Conservation (phyloP, 2,888 invertebrate genomes). For the Phania funesta region DNA sequence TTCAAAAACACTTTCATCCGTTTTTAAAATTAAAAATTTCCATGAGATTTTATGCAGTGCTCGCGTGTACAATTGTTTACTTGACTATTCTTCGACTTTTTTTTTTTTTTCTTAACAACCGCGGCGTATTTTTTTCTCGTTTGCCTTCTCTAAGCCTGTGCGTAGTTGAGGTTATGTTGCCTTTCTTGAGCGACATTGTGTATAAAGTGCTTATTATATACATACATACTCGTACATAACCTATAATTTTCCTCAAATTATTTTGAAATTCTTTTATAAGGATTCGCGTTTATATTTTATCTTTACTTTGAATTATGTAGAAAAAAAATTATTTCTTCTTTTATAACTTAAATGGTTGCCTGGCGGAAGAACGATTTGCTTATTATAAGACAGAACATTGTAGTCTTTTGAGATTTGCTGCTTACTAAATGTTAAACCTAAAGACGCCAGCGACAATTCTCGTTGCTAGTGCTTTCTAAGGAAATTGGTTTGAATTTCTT, state of each 20-base stretch:
- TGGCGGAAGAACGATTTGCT: conserved; percentile 55
- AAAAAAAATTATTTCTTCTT: conserved; percentile 42
- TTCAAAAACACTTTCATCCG: conserved; percentile 81
- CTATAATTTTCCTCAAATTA: conserved; percentile 42
- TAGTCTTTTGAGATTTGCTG: conserved; percentile 66
- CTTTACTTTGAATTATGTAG: conserved; percentile 38
- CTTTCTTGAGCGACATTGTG: background rate
- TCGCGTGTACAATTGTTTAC: conserved; percentile 12
- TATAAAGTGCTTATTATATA: background rate
- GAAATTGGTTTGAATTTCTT: conserved; percentile 12
- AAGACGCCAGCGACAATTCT: conserved; percentile 34
- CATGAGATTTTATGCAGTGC: conserved; percentile 54
- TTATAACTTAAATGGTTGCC: conserved; percentile 56
- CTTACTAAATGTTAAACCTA: conserved; percentile 59
- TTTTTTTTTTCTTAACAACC: background rate
- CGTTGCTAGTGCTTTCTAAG: conserved; percentile 3
- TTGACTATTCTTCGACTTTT: background rate
- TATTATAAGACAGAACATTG: conserved; percentile 29
- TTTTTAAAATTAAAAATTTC: conserved; percentile 80
- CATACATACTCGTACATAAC: background rate
- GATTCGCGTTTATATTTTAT: conserved; percentile 62
- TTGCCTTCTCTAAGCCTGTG: background rate
- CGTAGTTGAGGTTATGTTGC: background rate
- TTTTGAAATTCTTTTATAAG: conserved; percentile 46
- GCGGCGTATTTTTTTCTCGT: conserved; percentile 2